phyloP scores from a whole-genome alignment of 2,888 invertebrate genomes.

The Hoplodrina blanda region DNA sequence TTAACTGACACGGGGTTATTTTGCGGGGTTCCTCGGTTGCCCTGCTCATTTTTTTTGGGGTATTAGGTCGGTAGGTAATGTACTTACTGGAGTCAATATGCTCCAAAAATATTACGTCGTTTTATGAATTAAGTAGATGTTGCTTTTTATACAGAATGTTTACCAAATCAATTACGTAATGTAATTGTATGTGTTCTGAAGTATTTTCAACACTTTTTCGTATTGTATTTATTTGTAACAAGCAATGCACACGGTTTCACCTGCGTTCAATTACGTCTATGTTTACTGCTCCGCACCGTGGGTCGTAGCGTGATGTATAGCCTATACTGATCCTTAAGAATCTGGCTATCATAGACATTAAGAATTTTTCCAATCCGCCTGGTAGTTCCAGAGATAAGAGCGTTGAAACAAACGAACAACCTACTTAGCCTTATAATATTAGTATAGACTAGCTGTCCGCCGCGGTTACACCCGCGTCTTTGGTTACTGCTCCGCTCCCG shows the following conservation, averaged over 20 bases:
- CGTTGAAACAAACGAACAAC: too few relatives aligned
- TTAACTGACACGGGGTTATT: conserved; percentile 54
- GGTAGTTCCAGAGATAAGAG: too few relatives aligned
- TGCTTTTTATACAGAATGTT: conserved; percentile 19
- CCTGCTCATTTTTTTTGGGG: conserved; percentile 22
- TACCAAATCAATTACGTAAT: conserved; percentile 34
- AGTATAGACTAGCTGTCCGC: too few relatives aligned
- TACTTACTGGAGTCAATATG: conserved; percentile 32
- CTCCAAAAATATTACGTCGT: conserved; percentile 40
- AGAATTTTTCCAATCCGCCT: too few relatives aligned
- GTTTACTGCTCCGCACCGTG: too few relatives aligned
- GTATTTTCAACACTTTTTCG: background rate
- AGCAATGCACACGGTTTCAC: too few relatives aligned
- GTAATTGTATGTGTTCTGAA: conserved; percentile 17
- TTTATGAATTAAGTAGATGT: conserved; percentile 41
- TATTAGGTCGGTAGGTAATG: conserved; percentile 52
- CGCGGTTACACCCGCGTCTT: too few relatives aligned
- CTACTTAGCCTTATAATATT: background rate
- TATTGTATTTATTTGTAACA: background rate
- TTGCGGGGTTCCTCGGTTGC: conserved; percentile 23
- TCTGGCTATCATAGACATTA: too few relatives aligned
- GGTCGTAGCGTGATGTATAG: too few relatives aligned
- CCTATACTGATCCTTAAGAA: too few relatives aligned
- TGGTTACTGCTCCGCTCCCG: too few relatives aligned
- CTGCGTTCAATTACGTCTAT: too few relatives aligned